phyloP scores from a whole-genome alignment of 2,113 vertebrate species.

The Speoplatyrhinus poulsoni region DNA sequence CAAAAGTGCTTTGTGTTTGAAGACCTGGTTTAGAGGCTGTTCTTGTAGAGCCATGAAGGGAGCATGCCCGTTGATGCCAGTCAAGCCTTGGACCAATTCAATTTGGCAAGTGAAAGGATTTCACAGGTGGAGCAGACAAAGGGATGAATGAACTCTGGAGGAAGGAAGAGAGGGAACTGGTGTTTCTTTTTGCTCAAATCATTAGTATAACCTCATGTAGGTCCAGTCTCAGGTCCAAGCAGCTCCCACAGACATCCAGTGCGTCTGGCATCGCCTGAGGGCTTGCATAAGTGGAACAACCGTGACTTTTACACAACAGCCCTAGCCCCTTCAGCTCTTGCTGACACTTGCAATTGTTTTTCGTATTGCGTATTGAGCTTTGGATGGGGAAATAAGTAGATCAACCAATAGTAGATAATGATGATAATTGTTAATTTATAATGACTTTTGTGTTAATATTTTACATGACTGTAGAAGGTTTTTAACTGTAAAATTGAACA shows the following conservation, averaged over 20 bases:
- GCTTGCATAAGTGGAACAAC: constrained; percentile 55
- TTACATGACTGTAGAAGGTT: no score
- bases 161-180: constrained; percentile 30
- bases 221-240: constrained; percentile 31
- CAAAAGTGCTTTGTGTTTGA: constrained; percentile 18
- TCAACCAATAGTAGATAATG: background rate
- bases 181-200: constrained; percentile 45
- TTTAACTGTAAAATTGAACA: no score
- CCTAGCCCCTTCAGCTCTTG: constrained; percentile 16
- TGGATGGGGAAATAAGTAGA: background rate
- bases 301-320: constrained; percentile 29
- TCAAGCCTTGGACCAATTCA: constrained; percentile 37
- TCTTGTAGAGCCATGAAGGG: constrained; percentile 22
- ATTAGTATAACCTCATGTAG: constrained; percentile 53
- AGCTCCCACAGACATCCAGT: constrained; percentile 33
- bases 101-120: constrained; percentile 31
- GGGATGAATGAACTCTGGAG: constrained; percentile 2
- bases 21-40: constrained; percentile 45
- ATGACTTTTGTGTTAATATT: no score
- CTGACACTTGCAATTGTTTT: background rate
- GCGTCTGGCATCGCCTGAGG: constrained; percentile 35
- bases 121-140: constrained; percentile 39
- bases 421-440: background rate
- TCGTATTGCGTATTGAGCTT: background rate
- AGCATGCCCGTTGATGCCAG: constrained; percentile 36